Evolutionary conservation across 2,888 invertebrate genomes (phyloP), one percentile per base, ranked within the genome.

Genomic region (Microplitis deprimator): DNA sequence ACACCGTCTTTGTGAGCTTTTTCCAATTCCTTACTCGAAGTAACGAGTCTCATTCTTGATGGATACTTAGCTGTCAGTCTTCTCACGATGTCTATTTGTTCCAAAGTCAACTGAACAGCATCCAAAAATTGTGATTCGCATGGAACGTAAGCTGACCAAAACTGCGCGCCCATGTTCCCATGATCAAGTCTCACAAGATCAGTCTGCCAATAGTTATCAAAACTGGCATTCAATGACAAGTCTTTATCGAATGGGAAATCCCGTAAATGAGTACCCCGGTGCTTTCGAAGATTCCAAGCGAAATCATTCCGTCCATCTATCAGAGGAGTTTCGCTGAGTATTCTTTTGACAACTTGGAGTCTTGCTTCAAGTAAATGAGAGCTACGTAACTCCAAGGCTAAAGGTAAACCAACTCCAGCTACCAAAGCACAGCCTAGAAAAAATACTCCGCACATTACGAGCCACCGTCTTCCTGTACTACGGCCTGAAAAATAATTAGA

Each of bases 61-160:
- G 90, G 85, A 74, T 92, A 92, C 80, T 91, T 91, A 0, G 90
- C 88, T 0, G 92, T 91, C 29, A 93, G 91, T 38, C 93, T 90
- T 81, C 92, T 91, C 59, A 94, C 93, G 79, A 93, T 91, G 85
- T 94, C 94, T 70, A 94, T 92, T 82, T 94, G 94, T 83, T 94
- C 94, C 75, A 94, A 87, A 0, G 93, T 92, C 17, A 93, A 90
- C 82, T 93, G 92, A 0, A 94, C 93, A 0, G 94, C 93, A 84
- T 94, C 93, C 82, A 93, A 90, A 83, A 92, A 92, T 84, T 94
- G 93, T 0, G 93, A 91, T 50, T 91, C 92, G 84, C 94, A 94
- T 0, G 92, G 92, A 0, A 93, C 93, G 74, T 89, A 90, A 5
- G 85, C 85, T 6, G 89, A 89, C 88, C 89, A 89, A 82, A 90